Percentiles rank a stretch among this genome's conserved stretches.
These are phyloP conservation scores for Caenorhabditis sp. DNA, from an alignment of 2,888 invertebrate species.

Conservation along the genomic window DNA sequence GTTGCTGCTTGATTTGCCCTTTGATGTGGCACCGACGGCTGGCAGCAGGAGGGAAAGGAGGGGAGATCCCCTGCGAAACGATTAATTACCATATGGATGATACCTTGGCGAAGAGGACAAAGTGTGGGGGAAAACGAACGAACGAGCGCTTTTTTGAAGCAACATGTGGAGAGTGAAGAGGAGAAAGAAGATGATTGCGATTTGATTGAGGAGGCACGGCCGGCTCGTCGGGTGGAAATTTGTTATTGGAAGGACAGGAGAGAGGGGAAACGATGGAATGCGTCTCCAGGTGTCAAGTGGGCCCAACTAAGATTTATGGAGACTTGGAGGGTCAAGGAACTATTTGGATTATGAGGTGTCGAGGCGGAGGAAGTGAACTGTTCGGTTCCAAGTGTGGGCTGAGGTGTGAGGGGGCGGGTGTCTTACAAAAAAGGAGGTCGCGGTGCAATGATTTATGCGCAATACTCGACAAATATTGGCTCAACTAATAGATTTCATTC, in stretches of 20 bases:
- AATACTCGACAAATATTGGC: conserved; percentile 58
- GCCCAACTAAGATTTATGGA: conserved; percentile 51
- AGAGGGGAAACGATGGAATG: neutral
- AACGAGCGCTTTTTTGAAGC: conserved; percentile 17
- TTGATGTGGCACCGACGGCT: conserved; percentile 33
- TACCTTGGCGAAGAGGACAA: conserved; percentile 2
- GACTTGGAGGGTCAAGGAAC: conserved; percentile 38
- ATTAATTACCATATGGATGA: conserved; percentile 58
- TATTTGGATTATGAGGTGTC: conserved; percentile 11
- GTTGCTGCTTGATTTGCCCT: conserved; percentile 26
- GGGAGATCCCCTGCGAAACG: conserved; percentile 6
- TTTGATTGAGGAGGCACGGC: conserved; percentile 30
- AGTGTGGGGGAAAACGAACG: neutral
- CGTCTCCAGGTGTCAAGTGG: conserved; percentile 58
- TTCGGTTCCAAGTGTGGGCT: conserved; percentile 3
- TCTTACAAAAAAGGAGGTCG: conserved; percentile 22
- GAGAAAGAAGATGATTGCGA: conserved; percentile 45
- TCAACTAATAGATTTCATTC: conserved; percentile 59
- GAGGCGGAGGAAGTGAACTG: neutral
- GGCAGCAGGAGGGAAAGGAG: neutral
- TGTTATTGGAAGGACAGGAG: conserved; percentile 42
- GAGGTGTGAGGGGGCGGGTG: neutral
- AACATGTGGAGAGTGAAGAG: conserved; percentile 51
- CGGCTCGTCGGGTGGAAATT: conserved; percentile 32
- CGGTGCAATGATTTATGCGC: conserved; percentile 40